Evolutionary conservation across 2,797 vertebrate genomes (phyloP), one percentile per base, ranked within the genome.

Genomic region (Simalia tracyae): DNA sequence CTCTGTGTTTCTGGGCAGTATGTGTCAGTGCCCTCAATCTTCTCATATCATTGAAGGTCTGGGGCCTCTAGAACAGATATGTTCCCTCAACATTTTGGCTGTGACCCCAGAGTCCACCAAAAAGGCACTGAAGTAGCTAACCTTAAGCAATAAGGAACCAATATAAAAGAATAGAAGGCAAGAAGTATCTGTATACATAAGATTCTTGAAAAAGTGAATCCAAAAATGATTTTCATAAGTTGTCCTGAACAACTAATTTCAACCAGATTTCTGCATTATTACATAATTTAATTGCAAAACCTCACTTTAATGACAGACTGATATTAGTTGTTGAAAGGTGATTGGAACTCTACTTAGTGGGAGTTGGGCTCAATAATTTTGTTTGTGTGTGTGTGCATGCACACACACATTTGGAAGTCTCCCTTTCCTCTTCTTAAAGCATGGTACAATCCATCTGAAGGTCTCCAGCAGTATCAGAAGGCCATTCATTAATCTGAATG

Each of bases 1-100:
- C 96, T 95, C 92, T 0, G 0, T 50, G 88, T 89, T 95, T 84
- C 46, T 92, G 50, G 94, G 91, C 89, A 87, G 92, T 95, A 91
- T 91, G 50, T 89, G 0, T 91, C 84, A 50, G 1, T 50, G 84
- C 84, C 36, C 36, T 36, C 36, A 36, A 2, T 36, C 36, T 36
- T 36, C 36, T 36, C 36, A 36, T 36, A 46, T 81, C 72, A 46
- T 81, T 81, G 46, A 81, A 24, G 9, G 46, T 24, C 72, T 46
- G 36, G 72, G 19, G 3, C 19, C 42, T 81, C 72, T 46, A 81
- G 36, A 4, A 19, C 72, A 81, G 72, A 81, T 81, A 9, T 24
- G 46, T 81, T 81, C 72, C 36, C 8, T 81, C 72, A 81, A 46
- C 22, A 46, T 81, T 81, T 81, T 81, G 19, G 4, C 19, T 46